Percentiles rank a stretch among this genome's conserved stretches.
Evolutionary conservation across 2,888 invertebrate species (phyloP).

Genomic region (Drosophila tanythrix): DNA sequence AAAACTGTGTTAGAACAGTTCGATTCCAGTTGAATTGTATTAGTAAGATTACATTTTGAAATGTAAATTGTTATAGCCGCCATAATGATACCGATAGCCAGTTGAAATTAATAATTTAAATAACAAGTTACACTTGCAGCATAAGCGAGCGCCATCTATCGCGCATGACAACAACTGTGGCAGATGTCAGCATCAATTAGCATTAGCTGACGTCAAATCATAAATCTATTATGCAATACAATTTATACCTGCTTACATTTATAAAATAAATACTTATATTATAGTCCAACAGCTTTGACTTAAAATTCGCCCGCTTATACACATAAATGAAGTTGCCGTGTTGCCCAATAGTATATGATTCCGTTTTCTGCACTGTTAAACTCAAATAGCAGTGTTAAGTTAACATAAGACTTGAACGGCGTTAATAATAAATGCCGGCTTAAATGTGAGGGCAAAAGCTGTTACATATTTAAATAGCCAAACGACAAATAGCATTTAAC

Average conservation of each 20-base stretch:
- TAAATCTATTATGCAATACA: not conserved
- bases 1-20: not conserved
- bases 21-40: not conserved
- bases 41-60: not conserved
- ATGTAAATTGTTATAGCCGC: not conserved
- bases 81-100: not conserved
- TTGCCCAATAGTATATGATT: not conserved
- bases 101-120: not conserved
- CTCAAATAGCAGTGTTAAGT: constrained; percentile 10
- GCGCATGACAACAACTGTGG: not conserved
- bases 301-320: too few species aligned
- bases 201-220: not conserved
- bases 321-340: not conserved
- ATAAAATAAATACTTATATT: not conserved
- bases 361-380: not conserved
- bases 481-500: not conserved
- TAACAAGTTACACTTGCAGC: not conserved
- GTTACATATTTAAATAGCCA: not conserved
- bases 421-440: constrained; percentile 11
- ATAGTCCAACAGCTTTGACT: too few species aligned
- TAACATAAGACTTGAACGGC: constrained; percentile 20
- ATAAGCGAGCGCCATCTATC: not conserved
- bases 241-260: not conserved
- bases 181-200: not conserved
- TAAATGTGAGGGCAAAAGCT: not conserved